Evolutionary conservation across 1,140 invertebrate species (phyloP).

Genomic region (Sinella curviseta): DNA sequence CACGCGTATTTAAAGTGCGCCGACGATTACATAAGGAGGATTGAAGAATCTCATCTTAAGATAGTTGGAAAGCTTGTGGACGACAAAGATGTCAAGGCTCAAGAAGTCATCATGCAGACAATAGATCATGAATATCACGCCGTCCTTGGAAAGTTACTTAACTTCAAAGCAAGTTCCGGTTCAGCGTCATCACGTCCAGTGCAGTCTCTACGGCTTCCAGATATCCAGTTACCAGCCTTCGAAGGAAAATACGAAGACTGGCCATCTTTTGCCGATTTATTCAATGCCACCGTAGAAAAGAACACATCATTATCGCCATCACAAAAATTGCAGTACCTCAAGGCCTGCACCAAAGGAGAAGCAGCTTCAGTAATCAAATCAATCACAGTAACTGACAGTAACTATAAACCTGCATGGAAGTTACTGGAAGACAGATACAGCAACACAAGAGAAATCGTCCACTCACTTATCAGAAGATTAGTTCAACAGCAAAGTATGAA

Average conservation of each 20-base stretch:
- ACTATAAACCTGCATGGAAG: not conserved
- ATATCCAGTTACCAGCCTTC: constrained; percentile 15
- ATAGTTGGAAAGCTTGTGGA: too few species aligned
- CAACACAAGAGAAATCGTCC: not conserved
- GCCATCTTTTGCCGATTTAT: constrained; percentile 18
- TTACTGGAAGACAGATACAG: not conserved
- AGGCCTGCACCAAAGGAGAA: constrained; percentile 14
- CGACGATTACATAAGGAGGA: too few species aligned
- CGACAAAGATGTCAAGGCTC: too few species aligned
- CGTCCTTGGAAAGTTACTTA: too few species aligned
- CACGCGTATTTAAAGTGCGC: too few species aligned
- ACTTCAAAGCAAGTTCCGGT: too few species aligned
- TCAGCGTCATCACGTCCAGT: too few species aligned
- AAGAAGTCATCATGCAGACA: too few species aligned
- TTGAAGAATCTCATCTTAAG: too few species aligned
- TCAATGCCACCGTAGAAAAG: constrained; percentile 15
- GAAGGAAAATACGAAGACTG: constrained; percentile 16
- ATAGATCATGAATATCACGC: too few species aligned
- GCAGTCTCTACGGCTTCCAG: not conserved
- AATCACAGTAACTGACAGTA: not conserved
- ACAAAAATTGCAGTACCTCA: constrained; percentile 27
- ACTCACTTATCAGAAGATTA: not conserved
- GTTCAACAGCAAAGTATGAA: not conserved
- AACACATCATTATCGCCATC: not conserved
- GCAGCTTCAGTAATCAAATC: not conserved